Evolutionary conservation across 1,140 invertebrate species (phyloP), one percentile per base, ranked within the genome.

Genomic region (Colletes gigas): DNA sequence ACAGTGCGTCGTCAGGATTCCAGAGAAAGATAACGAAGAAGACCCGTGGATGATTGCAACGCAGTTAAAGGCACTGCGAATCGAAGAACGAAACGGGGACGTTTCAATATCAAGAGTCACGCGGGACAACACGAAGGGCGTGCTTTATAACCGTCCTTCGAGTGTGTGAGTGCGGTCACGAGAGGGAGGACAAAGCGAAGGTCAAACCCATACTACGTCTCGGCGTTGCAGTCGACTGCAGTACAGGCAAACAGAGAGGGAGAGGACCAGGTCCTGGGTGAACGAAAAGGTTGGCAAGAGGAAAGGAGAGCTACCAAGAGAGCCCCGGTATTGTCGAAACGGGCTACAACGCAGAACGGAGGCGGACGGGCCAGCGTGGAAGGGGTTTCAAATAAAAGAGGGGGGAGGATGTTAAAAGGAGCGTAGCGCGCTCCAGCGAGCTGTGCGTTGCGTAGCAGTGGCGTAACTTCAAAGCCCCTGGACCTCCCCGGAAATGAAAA

Each of bases 141-240:
- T 41, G 60, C 19, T 81, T 74, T 78, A 59, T 86, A 86, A 83
- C 83, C 76, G 62, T 55, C 72, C 68, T 68, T 55, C 72, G 73
- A 50, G 52, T 83, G 88, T 82, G 87, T 89, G 83, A 85, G 89
- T 84, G 88, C 83, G 84, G 71, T 57, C 60, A 78, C 21, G 78
- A 57, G 52, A 83, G 71, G 70, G 85, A 88, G 83, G 83, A 89
- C 85, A 85, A 60, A 72, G 74, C 80, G 88, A 90, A 90, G 89
- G 89, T 90, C 88, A 88, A 82, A 84, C 71, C 79, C 70, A 77
- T 81, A 88, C 78, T 76, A 79, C 79, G 84, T 88, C 84, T 82
- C 63, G 63, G 39, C 65, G 72, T 67, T 82, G 79, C 88, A 88
- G 81, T 79, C 73, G 59, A 62, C 54, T 73, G 81, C 71, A 83